These are phyloP conservation scores for Lepus townsendii DNA, from an alignment of 2,797 vertebrate species.

Conservation along the genomic window DNA sequence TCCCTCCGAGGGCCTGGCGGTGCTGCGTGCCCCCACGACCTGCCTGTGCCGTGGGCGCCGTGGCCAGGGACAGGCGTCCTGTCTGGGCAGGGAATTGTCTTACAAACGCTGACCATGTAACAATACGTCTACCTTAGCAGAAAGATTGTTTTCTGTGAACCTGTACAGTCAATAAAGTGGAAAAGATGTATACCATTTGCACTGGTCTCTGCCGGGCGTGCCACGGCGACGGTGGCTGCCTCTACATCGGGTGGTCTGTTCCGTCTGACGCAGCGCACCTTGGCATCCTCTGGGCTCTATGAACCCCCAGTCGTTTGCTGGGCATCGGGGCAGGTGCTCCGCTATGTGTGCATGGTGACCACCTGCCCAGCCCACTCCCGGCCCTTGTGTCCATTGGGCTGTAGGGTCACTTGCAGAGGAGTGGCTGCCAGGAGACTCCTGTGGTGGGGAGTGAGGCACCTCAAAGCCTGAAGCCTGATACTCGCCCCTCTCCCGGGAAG, in stretches of 20 bases:
- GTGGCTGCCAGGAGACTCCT: neutral
- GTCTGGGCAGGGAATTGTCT: constrained; percentile 72
- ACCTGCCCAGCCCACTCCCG: neutral
- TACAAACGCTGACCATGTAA: constrained; percentile 69
- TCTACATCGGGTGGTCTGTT: neutral
- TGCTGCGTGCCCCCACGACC: constrained; percentile 90
- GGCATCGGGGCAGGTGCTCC: neutral
- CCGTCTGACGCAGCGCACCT: neutral
- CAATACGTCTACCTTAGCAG: constrained; percentile 81
- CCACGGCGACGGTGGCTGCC: neutral
- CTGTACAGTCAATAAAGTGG: constrained; percentile 93
- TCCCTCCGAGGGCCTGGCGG: constrained; percentile 84
- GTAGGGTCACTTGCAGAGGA: neutral
- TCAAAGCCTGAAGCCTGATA: neutral
- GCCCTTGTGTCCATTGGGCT: neutral
- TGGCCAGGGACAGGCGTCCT: constrained; percentile 86
- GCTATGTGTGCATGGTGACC: rapidly evolving
- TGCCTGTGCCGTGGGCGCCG: constrained; percentile 84
- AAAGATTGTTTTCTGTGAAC: constrained; percentile 89
- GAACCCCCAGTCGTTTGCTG: neutral
- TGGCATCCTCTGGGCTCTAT: neutral
- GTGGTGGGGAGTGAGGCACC: neutral
- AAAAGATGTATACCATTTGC: constrained; percentile 74
- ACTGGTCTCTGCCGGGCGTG: neutral
- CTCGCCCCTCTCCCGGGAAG: neutral